Conservation (phyloP, 1,140 invertebrate species). For the Zaprionus tsacasi region DNA sequence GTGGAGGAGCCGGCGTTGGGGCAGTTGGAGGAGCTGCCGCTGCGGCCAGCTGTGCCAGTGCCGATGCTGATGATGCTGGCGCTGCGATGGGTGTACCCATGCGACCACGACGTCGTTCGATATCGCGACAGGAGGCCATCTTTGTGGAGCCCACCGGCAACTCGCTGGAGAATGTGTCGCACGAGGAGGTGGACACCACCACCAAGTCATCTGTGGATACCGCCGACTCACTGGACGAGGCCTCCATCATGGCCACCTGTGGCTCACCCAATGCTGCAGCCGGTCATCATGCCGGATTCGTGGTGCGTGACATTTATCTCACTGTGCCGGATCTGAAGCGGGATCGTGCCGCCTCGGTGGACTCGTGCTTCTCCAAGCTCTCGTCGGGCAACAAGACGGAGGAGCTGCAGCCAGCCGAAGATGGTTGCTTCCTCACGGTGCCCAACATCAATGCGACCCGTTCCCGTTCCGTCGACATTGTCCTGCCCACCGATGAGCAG, state of each 20-base stretch:
- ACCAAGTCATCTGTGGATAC: constrained; percentile 84
- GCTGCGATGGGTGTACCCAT: constrained; percentile 69
- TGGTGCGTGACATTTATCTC: constrained; percentile 90
- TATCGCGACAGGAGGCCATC: constrained; percentile 92
- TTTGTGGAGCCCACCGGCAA: constrained; percentile 89
- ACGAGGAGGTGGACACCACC: constrained; percentile 85
- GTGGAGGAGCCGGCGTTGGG: constrained; percentile 5
- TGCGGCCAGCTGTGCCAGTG: constrained; percentile 46
- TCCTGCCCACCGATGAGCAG: constrained; percentile 93
- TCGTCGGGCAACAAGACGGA: constrained; percentile 88
- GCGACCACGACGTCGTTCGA: constrained; percentile 86
- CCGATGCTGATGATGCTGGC: constrained; percentile 63
- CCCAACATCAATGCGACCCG: constrained; percentile 88
- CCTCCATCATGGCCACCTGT: constrained; percentile 75
- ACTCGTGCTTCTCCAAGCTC: constrained; percentile 91
- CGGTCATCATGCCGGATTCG: constrained; percentile 55
- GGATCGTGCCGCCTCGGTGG: constrained; percentile 93
- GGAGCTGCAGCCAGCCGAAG: constrained; percentile 86
- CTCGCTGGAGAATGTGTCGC: constrained; percentile 87
- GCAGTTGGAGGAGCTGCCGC: background rate
- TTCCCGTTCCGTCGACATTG: constrained; percentile 96
- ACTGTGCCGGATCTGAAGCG: constrained; percentile 92
- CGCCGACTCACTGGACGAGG: constrained; percentile 85
- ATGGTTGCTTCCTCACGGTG: constrained; percentile 87
- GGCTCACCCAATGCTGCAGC: constrained; percentile 52